Evolutionary conservation across 2,797 vertebrate species (phyloP).

Genomic region (Phataginus tricuspis): DNA sequence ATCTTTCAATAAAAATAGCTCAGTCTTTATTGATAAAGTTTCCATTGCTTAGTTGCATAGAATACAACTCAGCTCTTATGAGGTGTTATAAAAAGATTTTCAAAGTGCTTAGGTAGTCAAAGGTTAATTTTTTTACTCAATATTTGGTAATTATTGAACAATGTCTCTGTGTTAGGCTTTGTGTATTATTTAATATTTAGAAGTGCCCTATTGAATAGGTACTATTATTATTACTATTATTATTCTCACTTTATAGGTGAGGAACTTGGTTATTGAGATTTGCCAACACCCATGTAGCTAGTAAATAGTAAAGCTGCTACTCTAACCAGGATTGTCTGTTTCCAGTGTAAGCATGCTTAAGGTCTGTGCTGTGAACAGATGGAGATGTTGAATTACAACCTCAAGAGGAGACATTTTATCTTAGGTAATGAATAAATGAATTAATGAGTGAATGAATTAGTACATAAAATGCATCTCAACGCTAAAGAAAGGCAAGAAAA

Average conservation of each 20-base stretch:
- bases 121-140: background rate
- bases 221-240: background rate
- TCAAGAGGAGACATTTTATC: background rate
- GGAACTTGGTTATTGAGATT: background rate
- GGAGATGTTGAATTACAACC: background rate
- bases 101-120: background rate
- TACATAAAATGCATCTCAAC: slow-evolving; percentile 1
- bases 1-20: background rate
- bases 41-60: background rate
- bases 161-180: background rate
- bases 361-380: background rate
- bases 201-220: background rate
- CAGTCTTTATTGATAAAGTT: background rate
- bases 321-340: background rate
- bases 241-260: background rate
- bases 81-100: background rate
- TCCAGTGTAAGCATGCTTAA: background rate
- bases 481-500: background rate
- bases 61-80: background rate
- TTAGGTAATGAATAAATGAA: slow-evolving; percentile 25
- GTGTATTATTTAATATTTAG: background rate
- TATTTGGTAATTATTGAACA: background rate
- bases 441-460: background rate
- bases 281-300: background rate
- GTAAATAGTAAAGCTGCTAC: background rate